Conservation (phyloP, 2,888 invertebrate species). For the Philopedon plagiatum region DNA sequence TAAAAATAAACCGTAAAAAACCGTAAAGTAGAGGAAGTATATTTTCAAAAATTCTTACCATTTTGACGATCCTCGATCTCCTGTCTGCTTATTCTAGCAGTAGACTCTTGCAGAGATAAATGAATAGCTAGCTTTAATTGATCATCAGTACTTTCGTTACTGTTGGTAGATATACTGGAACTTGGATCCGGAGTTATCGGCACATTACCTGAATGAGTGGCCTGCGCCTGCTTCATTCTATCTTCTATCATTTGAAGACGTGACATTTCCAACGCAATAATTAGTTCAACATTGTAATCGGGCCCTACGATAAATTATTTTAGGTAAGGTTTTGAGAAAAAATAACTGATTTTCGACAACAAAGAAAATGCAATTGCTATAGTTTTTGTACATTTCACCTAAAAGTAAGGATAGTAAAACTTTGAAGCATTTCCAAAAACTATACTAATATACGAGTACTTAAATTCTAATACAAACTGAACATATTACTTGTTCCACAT, state of each 20-base stretch:
- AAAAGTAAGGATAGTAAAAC: too few relatives aligned
- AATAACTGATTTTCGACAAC: too few relatives aligned
- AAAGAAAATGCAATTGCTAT: too few relatives aligned
- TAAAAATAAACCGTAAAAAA: too few relatives aligned
- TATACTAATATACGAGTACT: too few relatives aligned
- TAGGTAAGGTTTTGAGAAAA: too few relatives aligned
- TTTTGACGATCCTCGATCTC: conserved; percentile 35
- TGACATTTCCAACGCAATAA: conserved; percentile 79
- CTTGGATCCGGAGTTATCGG: conserved; percentile 63
- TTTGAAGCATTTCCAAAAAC: too few relatives aligned
- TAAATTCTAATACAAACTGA: too few relatives aligned
- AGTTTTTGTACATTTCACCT: too few relatives aligned
- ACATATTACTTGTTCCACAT: conserved; percentile 62
- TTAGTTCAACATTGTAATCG: conserved; percentile 75
- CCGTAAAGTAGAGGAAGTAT: not conserved
- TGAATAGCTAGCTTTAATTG: conserved; percentile 72
- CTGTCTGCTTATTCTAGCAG: conserved; percentile 55
- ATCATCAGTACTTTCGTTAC: conserved; percentile 67
- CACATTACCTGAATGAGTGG: conserved; percentile 55
- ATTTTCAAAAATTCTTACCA: conserved; percentile 13
- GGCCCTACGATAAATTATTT: conserved; percentile 64
- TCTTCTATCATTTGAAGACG: conserved; percentile 78
- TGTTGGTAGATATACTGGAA: conserved; percentile 66
- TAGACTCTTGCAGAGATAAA: conserved; percentile 70
- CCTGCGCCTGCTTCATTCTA: conserved; percentile 69